Conservation (phyloP, 2,113 vertebrate species). For the Microtus montanus region DNA sequence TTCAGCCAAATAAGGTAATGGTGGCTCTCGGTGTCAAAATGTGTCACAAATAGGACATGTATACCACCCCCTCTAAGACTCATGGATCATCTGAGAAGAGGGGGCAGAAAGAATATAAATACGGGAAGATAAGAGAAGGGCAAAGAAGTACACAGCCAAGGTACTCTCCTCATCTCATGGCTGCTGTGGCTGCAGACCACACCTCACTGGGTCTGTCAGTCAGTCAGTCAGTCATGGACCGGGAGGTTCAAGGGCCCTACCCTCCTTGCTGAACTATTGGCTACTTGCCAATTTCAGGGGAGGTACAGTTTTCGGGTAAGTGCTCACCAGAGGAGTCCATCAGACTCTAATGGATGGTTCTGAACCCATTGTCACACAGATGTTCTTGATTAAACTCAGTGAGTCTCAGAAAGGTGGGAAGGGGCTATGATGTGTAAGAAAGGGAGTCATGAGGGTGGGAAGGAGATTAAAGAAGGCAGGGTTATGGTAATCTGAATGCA, state of each 20-base stretch:
- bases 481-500: neutral
- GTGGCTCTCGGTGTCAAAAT: neutral
- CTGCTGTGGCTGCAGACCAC: neutral
- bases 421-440: neutral
- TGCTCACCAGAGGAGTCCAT: no score
- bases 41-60: neutral
- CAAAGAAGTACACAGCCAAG: neutral
- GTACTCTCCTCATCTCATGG: neutral
- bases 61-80: neutral
- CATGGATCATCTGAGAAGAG: neutral
- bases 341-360: neutral
- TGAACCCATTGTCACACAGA: neutral
- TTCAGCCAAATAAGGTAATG: constrained; percentile 97
- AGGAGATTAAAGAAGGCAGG: neutral
- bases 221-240: neutral
- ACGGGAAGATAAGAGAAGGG: neutral
- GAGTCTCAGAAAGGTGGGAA: neutral
- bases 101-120: neutral
- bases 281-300: neutral
- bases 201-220: neutral
- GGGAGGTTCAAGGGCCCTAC: no score
- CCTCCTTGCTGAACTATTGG: neutral
- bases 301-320: neutral
- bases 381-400: neutral
- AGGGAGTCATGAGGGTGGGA: neutral